Evolutionary conservation across 92 coral and sea anemone genomes (phyloP), one percentile per base, ranked within the genome.

Genomic region (Porites lobata): DNA sequence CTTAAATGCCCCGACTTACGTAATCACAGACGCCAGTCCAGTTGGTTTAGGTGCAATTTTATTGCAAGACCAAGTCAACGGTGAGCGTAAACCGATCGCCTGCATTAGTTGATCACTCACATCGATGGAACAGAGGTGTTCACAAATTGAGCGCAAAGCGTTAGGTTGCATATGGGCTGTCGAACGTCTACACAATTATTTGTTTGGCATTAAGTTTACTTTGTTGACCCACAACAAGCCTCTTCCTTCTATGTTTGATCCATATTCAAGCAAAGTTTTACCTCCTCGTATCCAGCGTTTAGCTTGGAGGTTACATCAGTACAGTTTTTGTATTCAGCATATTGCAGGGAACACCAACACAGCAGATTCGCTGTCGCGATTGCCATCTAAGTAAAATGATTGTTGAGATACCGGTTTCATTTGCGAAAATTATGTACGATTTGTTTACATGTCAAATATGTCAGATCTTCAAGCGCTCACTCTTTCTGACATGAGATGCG

Each of bases 21-120:
- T 88, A 0, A 75, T 91, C 14, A 82, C 82, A 2, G 88, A 88
- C 81, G 87, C 91, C 58, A 80, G 87, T 72, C 86, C 79, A 51
- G 90, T 87, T 9, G 90, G 50, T 17, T 75, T 56, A 53, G 78
- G 78, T n/a, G 65, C 66, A 3, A 75, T 75, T 20, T 14, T 75
- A 10, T 15, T 75, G 4, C 65, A 56, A 13, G 79, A 52, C 65
- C 85, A 29, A 51, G 63, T 7, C 11, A 76, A 65, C 2, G 53
- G 80, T 76, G 11, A 76, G 51, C 52, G 24, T 20, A 84, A 84
- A 77, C 89, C 92, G 7, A 77, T 76, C 10, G 89, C 92, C 47
- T 76, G 65, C 43, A 75, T 65, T 1, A 84, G 92, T 71, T 68
- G 78, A 65, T 65, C 89, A 12, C 75, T 84, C n/a, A 9, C 67